Percentiles rank a stretch among this genome's conserved stretches.
Evolutionary conservation across 53 echinoderm and acorn worm genomes (phyloP).

Genomic region (Actinopyga echinites): DNA sequence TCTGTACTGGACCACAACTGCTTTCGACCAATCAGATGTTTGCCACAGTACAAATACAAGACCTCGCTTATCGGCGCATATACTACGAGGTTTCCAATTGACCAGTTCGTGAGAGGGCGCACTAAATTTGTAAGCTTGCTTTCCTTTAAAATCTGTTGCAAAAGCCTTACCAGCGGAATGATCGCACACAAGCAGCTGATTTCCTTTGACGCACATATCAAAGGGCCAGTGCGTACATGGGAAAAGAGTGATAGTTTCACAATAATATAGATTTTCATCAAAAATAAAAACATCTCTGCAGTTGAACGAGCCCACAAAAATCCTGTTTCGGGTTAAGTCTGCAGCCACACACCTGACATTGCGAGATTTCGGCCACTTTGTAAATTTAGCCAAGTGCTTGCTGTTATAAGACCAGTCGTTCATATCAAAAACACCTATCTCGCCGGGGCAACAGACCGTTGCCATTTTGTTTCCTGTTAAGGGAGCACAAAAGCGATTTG

Average conservation of each 20-base stretch:
- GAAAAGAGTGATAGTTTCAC: not conserved
- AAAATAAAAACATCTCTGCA: not conserved
- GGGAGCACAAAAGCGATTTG: not conserved
- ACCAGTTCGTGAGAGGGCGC: not conserved
- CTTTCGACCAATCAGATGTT: not conserved
- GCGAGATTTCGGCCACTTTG: not conserved
- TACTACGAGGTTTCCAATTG: not conserved
- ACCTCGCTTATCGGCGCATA: not conserved
- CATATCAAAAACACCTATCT: not conserved
- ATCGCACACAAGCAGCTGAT: not conserved
- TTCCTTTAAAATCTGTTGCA: not conserved
- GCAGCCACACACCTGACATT: not conserved
- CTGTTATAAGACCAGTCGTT: not conserved
- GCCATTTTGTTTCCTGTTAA: not conserved
- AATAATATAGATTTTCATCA: not conserved
- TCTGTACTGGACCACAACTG: not conserved
- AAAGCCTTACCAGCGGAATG: not conserved
- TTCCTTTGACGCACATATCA: not conserved
- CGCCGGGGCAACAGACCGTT: not conserved
- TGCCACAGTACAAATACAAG: not conserved
- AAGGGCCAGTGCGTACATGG: not conserved
- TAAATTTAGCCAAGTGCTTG: too few species aligned
- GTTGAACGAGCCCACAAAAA: not conserved
- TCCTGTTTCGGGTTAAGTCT: not conserved
- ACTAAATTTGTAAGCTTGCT: not conserved